A percentile compares a stretch with the other conserved stretches of the same genome.
Evolutionary conservation across 2,113 vertebrate genomes (phyloP).

Genomic region (Scopus umbretta): DNA sequence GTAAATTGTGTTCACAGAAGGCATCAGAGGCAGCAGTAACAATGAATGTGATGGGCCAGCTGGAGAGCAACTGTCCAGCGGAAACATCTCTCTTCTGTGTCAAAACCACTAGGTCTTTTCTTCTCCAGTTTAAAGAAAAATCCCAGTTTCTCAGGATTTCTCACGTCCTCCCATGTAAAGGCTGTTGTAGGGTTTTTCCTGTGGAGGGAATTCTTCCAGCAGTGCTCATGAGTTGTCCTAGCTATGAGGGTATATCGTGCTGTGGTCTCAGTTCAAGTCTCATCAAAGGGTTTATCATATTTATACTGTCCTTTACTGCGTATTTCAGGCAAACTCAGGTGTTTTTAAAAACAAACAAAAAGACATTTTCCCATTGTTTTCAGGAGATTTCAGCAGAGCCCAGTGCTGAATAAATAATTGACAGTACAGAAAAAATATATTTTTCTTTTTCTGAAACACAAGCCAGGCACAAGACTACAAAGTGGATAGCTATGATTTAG

Average conservation of each 20-base stretch:
- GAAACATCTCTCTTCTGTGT: background rate
- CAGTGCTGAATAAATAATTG: constrained; percentile 16
- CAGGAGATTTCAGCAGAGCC: background rate
- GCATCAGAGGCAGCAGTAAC: background rate
- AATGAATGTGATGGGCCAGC: background rate
- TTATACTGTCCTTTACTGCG: background rate
- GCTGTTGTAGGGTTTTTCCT: background rate
- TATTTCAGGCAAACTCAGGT: background rate
- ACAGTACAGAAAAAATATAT: background rate
- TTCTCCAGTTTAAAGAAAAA: background rate
- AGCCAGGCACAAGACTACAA: constrained; percentile 22
- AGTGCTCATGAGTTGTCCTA: background rate
- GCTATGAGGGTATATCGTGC: background rate
- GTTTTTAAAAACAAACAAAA: constrained; percentile 4
- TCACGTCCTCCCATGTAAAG: background rate
- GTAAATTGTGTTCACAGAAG: background rate
- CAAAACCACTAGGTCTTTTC: background rate
- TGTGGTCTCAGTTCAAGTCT: background rate
- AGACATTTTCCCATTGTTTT: background rate
- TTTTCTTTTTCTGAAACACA: constrained; percentile 40
- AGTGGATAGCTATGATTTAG: constrained; percentile 20
- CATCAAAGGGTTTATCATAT: background rate
- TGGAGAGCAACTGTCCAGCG: background rate
- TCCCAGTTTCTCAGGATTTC: background rate
- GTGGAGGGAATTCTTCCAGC: background rate